These are phyloP conservation scores for Porites evermanni DNA, from an alignment of 92 coral and sea anemone genomes.

Conservation along the genomic window DNA sequence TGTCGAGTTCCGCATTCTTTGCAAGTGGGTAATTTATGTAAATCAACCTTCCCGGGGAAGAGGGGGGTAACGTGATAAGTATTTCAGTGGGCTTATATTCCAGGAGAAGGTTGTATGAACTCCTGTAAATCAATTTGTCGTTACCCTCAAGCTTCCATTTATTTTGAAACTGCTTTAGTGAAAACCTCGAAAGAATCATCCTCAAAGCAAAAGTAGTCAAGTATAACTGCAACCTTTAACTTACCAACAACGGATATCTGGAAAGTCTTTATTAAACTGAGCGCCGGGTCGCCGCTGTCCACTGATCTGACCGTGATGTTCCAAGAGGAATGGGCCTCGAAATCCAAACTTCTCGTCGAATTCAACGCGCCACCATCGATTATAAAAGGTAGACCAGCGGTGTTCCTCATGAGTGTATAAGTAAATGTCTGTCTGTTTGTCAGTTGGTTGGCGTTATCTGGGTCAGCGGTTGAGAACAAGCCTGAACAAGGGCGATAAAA, in stretches of 20 bases:
- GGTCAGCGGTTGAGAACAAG: constrained; percentile 81
- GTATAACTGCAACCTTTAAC: not conserved
- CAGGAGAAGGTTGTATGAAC: too few relatives aligned
- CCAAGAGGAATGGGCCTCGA: constrained; percentile 79
- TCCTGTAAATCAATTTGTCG: too few relatives aligned
- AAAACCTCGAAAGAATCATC: not conserved
- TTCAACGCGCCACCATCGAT: constrained; percentile 73
- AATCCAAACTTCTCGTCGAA: constrained; percentile 76
- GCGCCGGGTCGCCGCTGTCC: constrained; percentile 85
- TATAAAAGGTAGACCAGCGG: constrained; percentile 64
- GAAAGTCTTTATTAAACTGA: constrained; percentile 59
- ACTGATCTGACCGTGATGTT: constrained; percentile 69
- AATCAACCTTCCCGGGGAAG: too few relatives aligned
- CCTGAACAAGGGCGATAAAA: constrained; percentile 44
- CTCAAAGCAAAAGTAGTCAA: not conserved
- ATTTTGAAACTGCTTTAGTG: too few relatives aligned
- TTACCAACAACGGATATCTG: constrained; percentile 57
- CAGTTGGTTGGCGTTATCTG: constrained; percentile 74
- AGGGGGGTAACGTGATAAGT: too few relatives aligned
- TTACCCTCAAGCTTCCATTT: too few relatives aligned
- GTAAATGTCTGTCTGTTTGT: too few relatives aligned
- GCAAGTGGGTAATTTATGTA: too few relatives aligned
- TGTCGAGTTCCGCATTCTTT: too few relatives aligned
- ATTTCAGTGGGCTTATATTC: too few relatives aligned
- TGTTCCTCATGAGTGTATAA: too few relatives aligned